A percentile compares a stretch with the other conserved stretches of the same genome.
These are phyloP conservation scores for Agonopterix subpropinquella DNA, from an alignment of 2,888 invertebrate species.

Conservation along the genomic window DNA sequence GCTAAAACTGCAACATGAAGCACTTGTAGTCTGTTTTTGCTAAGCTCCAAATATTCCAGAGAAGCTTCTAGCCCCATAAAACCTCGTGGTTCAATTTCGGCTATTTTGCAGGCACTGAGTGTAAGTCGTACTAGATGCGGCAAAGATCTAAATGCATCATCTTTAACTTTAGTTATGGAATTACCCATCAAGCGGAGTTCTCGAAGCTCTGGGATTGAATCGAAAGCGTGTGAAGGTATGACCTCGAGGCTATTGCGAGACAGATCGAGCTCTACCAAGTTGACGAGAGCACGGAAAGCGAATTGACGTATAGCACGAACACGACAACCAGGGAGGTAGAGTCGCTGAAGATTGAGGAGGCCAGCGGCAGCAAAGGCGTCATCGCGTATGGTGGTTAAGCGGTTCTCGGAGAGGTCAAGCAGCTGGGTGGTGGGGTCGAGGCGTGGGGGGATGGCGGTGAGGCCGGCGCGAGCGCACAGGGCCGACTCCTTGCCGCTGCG, in stretches of 20 bases:
- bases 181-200: conserved; percentile 85
- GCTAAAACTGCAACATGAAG: conserved; percentile 81
- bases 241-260: conserved; percentile 81
- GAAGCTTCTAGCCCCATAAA: conserved; percentile 83
- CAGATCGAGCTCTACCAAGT: conserved; percentile 87
- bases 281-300: conserved; percentile 86
- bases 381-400: conserved; percentile 78
- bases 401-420: conserved; percentile 85
- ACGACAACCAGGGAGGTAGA: conserved; percentile 83
- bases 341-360: conserved; percentile 86
- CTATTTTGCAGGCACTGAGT: conserved; percentile 82
- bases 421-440: conserved; percentile 88
- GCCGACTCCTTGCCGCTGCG: conserved; percentile 91
- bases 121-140: conserved; percentile 84
- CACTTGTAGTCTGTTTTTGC: conserved; percentile 82
- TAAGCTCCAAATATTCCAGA: conserved; percentile 85
- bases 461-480: conserved; percentile 84
- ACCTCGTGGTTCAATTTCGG: conserved; percentile 80
- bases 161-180: conserved; percentile 81
- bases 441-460: conserved; percentile 82
- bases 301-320: conserved; percentile 81
- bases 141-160: conserved; percentile 80
- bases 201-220: conserved; percentile 82
- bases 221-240: conserved; percentile 84
- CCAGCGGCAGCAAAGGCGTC: conserved; percentile 85